These are phyloP conservation scores for Leucophenga montana DNA, from an alignment of 2,888 invertebrate genomes.

Conservation along the genomic window DNA sequence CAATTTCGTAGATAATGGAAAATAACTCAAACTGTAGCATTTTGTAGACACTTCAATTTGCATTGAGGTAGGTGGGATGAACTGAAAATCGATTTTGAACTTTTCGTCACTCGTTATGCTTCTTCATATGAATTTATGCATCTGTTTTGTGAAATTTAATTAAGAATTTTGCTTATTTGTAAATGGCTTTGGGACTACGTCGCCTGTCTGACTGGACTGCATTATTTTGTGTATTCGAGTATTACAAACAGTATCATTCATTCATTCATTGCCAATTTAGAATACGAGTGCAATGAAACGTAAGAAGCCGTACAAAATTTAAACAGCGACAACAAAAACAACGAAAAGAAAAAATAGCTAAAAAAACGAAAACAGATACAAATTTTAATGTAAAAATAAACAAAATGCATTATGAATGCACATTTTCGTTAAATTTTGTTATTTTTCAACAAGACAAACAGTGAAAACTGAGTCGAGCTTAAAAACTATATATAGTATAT, in stretches of 20 bases:
- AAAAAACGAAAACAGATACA: not conserved
- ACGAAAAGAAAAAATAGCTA: not conserved
- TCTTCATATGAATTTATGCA: too few species aligned
- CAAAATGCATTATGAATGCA: too few species aligned
- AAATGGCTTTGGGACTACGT: conserved; percentile 48
- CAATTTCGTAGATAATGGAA: too few species aligned
- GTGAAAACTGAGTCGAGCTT: too few species aligned
- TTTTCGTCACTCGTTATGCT: too few species aligned
- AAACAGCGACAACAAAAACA: conserved; percentile 7
- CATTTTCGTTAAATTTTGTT: too few species aligned
- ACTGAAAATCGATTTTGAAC: too few species aligned
- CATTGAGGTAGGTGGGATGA: conserved; percentile 19
- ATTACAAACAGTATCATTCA: conserved; percentile 42
- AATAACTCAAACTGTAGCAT: too few species aligned
- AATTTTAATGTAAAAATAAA: not conserved
- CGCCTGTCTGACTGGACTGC: conserved; percentile 27
- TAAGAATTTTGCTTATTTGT: too few species aligned
- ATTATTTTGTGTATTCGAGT: conserved; percentile 26
- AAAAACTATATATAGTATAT: too few species aligned
- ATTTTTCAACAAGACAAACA: too few species aligned
- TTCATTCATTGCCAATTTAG: conserved; percentile 41
- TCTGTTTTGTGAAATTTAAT: too few species aligned
- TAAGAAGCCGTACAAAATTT: conserved; percentile 40
- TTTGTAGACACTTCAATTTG: not conserved
- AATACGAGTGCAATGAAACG: conserved; percentile 41